Base-by-base conservation (phyloP, 2,888 invertebrate species). In the Panzeria rudis region DNA sequence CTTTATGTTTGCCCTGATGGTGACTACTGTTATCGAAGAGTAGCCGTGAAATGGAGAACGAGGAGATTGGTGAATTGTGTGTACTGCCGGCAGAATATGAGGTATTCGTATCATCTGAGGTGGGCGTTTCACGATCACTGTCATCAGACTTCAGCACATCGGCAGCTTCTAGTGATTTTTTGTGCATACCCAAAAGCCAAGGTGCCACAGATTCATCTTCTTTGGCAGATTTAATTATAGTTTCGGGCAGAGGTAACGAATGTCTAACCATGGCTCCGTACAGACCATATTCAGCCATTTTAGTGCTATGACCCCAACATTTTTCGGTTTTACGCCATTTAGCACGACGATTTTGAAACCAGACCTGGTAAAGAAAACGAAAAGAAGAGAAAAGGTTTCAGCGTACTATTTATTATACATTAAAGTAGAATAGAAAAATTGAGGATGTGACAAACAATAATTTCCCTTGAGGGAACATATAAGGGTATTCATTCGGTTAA, bases 241-340 rank as follows among this genome's bases (percentile, higher is more conserved):
- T 99, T 90, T 99, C 99, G 17, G 99, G 99, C 88, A 99, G 95
- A 0, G 99, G 99, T 86, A 99, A 94, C 59, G 99, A 99, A 93
- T 99, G 99, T 84, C 99, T 95, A 88, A 99, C 99, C 99, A 99
- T 99, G 88, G 99, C 99, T 0, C 99, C 99, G 93, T 99, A 99
- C 61, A 99, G 95, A 0, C 99, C 99, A 92, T 99, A 99, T 93
- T 99, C 99, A 87, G 99, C 99, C 99, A 99, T 99, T 93, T 99
- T 99, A 89, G 99, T 99, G 92, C 98, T 98, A 90, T 98, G 95
- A 68, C 99, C 99, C 99, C 99, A 99, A 90, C 98, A 99, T 93
- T 99, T 99, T 93, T 99, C 99, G 64, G 99, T 99, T 93, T 99
- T 99, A 87, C 99, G 96, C 99, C 99, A 99, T 93, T 99, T 99